A percentile compares a stretch with the other conserved stretches of the same genome.
phyloP scores from a whole-genome alignment of 2,888 invertebrate genomes.

The Alloscopus bannaensis region DNA sequence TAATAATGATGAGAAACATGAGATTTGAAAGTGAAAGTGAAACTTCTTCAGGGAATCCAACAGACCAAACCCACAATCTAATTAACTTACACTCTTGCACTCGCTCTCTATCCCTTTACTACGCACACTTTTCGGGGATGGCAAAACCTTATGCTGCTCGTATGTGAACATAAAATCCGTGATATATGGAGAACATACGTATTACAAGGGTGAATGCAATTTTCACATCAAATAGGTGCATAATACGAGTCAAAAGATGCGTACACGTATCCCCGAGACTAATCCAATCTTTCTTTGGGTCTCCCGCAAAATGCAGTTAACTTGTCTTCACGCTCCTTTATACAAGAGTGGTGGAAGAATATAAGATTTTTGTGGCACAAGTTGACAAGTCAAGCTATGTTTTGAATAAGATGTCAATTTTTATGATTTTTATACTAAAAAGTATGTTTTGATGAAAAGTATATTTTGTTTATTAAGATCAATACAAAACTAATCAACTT shows the following conservation, averaged over 20 bases:
- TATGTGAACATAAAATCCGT: too few relatives aligned
- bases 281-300: conserved; percentile 15
- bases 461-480: too few relatives aligned
- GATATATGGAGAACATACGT: too few relatives aligned
- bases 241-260: neutral
- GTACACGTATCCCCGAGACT: too few relatives aligned
- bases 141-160: too few relatives aligned
- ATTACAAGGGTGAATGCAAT: neutral
- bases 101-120: conserved; percentile 34
- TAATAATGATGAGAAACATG: conserved; percentile 65
- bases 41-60: conserved; percentile 66
- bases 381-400: neutral
- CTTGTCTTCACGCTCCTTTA: neutral
- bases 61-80: conserved; percentile 68
- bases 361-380: neutral
- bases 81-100: conserved; percentile 66
- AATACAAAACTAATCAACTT: too few relatives aligned
- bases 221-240: conserved; percentile 29
- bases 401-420: too few relatives aligned
- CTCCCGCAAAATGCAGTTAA: conserved; percentile 8
- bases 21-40: conserved; percentile 68
- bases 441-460: too few relatives aligned
- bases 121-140: conserved; percentile 17
- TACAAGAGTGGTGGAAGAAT: conserved; percentile 7
- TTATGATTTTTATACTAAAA: too few relatives aligned